These are phyloP conservation scores for Tyto alba DNA, from an alignment of 2,113 vertebrate genomes.

Conservation along the genomic window DNA sequence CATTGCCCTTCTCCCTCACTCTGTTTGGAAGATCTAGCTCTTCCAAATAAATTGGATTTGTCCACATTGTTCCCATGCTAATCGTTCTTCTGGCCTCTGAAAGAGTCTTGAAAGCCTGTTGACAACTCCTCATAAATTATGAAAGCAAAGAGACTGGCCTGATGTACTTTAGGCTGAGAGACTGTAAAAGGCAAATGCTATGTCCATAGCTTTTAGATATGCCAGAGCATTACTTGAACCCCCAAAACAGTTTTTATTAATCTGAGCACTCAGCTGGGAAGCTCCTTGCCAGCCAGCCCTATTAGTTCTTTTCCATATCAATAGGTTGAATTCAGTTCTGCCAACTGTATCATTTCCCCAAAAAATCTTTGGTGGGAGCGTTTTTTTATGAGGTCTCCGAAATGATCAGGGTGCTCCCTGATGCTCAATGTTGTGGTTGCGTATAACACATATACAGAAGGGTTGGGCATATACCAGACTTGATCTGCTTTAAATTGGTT, in stretches of 20 bases:
- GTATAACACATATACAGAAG: not conserved
- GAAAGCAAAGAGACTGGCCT: not conserved
- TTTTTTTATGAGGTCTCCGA: not conserved
- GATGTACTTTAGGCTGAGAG: not conserved
- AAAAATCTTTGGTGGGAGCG: not conserved
- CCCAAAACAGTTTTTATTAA: not conserved
- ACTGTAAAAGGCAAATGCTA: not conserved
- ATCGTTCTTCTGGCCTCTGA: not conserved
- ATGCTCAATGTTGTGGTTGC: not conserved
- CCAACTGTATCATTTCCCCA: not conserved
- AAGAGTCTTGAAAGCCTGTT: not conserved
- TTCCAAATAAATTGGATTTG: not conserved
- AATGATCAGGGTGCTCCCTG: not conserved
- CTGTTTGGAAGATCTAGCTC: not conserved
- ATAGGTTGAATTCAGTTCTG: not conserved
- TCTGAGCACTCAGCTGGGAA: not conserved
- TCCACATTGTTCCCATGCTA: fast-evolving
- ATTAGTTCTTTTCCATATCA: not conserved
- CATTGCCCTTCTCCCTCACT: not conserved
- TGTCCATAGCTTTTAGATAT: not conserved
- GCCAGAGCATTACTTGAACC: not conserved
- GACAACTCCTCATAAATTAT: not conserved
- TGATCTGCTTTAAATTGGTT: not conserved
- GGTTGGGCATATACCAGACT: not conserved
- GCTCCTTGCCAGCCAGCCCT: not conserved